Evolutionary conservation across 2,797 vertebrate species (phyloP), one percentile per base, ranked within the genome.

Genomic region (Tokudaia muenninki): DNA sequence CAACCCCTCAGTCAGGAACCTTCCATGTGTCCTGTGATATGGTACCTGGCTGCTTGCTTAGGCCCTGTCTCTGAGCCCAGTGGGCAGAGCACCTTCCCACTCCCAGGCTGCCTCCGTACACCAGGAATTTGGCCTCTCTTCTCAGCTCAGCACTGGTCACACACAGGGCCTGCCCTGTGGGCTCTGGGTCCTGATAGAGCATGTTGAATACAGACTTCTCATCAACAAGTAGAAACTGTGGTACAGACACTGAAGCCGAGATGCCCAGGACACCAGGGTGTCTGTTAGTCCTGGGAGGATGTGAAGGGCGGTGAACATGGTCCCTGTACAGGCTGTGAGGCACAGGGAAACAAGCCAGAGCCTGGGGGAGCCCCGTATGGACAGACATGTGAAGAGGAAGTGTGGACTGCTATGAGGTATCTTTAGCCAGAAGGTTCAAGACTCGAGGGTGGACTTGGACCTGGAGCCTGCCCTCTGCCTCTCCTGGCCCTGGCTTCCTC

Each of bases 161-260:
- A 67, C 55, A 84, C 47, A 70, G 72, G 61, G 67, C 91, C 88
- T 67, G 90, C 95, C 87, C 97, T 31, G 0, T 7, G 34, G 34
- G 24, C 50, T 1, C 8, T 24, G n/a, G 75, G 65, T 91, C 90
- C 97, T 97, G 97, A 94, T 94, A 74, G 57, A 31, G 0, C 97
- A 94, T 65, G 94, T 97, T 88, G 91, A 96, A 95, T n/a, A 3
- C 86, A 94, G 96, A 93, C 47, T 94, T 94, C 44, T 97, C 97
- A 97, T 97, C 95, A 97, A 94, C 57, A 86, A 37, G 63, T 65
- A 34, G 93, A 95, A 96, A 97, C 44, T 94, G 67, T 59, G 87
- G 81, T 52, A 37, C 77, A 92, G 81, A 67, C 24, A 0, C 1
- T 87, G 24, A 72, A 26, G 16, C 37, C 4, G 9, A 44, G 10